Conservation (phyloP, 1,140 invertebrate species). For the Phortica variegata region DNA sequence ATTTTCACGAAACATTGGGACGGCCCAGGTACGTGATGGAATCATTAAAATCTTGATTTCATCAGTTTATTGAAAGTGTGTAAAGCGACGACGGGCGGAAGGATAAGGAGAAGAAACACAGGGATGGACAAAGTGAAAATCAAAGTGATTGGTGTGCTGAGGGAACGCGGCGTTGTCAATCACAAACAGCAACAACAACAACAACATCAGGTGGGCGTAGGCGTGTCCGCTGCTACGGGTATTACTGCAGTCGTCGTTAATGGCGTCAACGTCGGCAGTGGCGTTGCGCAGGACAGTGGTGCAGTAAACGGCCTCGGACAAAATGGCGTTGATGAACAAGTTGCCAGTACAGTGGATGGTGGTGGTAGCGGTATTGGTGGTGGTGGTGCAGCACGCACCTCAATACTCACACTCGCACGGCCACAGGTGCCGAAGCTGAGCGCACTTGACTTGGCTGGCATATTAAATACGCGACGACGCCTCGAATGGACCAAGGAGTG, state of each 20-base stretch:
- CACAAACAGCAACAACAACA: constrained; percentile 30
- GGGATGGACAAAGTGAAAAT: constrained; percentile 51
- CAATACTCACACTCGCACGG: constrained; percentile 29
- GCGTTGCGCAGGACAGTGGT: neutral
- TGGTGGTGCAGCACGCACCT: constrained; percentile 39
- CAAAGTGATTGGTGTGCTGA: constrained; percentile 51
- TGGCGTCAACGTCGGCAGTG: constrained; percentile 1
- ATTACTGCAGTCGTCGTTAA: constrained; percentile 38
- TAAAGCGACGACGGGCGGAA: constrained; percentile 17
- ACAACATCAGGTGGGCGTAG: constrained; percentile 39
- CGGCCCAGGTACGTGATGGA: constrained; percentile 25
- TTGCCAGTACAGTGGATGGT: constrained; percentile 6
- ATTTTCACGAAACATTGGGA: constrained; percentile 20
- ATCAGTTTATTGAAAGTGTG: no score
- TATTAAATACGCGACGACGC: constrained; percentile 42
- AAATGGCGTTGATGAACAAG: constrained; percentile 22
- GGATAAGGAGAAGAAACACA: constrained; percentile 14
- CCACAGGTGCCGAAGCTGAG: constrained; percentile 47
- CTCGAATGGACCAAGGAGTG: constrained; percentile 54
- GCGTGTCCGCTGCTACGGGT: constrained; percentile 34
- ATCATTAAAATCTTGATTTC: no score
- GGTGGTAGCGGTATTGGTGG: constrained; percentile 7
- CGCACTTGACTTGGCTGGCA: constrained; percentile 45
- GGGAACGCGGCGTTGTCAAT: constrained; percentile 46
- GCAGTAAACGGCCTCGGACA: constrained; percentile 28